Percentiles rank a stretch among this genome's conserved stretches.
These are phyloP conservation scores for Leuciscus waleckii DNA, from an alignment of 2,797 vertebrate species.

Conservation along the genomic window DNA sequence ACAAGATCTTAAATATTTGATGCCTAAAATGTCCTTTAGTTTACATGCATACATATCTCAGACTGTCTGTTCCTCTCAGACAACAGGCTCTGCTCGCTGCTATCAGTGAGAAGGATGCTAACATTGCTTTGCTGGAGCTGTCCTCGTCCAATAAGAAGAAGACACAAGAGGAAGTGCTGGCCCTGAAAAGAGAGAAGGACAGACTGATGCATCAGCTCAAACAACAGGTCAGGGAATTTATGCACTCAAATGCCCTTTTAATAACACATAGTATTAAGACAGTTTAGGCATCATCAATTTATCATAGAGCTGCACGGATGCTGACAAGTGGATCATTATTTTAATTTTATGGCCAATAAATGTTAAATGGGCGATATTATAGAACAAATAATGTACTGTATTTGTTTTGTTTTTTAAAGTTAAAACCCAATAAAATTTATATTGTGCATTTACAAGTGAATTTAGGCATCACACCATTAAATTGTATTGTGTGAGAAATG, in stretches of 20 bases:
- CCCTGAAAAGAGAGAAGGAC: conserved; percentile 96
- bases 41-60: not conserved
- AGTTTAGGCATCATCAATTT: not conserved
- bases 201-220: conserved; percentile 97
- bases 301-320: not conserved
- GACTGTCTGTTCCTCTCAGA: conserved; percentile 74
- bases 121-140: conserved; percentile 96
- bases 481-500: not conserved
- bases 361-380: not conserved
- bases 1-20: not conserved
- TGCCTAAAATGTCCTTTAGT: not conserved
- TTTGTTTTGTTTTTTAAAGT: too few species aligned
- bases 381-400: not conserved
- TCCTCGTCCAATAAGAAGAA: conserved; percentile 99
- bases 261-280: not conserved
- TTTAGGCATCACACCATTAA: not conserved
- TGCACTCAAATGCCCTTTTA: not conserved
- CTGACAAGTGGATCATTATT: not conserved
- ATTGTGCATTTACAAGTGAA: not conserved
- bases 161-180: conserved; percentile 96
- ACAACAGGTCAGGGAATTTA: conserved; percentile 86
- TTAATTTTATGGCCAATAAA: not conserved
- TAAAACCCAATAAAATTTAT: not conserved
- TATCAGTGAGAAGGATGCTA: conserved; percentile 99
- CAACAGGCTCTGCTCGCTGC: conserved; percentile 96